Base-by-base conservation (phyloP, 2,797 vertebrate genomes). In the Arremon brunneinucha region DNA sequence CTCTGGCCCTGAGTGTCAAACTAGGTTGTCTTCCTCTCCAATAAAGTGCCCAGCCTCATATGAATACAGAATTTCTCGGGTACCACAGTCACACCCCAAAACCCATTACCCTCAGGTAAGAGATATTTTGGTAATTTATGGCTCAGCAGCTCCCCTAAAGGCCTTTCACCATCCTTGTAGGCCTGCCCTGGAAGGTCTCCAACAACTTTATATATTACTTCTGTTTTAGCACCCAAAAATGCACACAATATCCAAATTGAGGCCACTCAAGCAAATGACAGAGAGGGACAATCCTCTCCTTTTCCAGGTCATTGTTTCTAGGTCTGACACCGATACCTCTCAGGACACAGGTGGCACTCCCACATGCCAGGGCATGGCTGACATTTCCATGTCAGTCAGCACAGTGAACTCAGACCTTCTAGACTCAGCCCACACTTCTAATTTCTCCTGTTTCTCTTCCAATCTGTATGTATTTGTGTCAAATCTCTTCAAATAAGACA, bases 81-180 rank as follows among this genome's bases (percentile, higher is more conserved):
- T n/a, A 46, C 11, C 17, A 44, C 43, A 49, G 20, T 49, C 28
- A 46, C 1, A 0, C 1, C 6, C 18, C 3, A 0, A 57, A 89
- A 52, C 2, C 1, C 30, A 47, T 17, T 19, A 46, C 10, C 4
- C 49, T 60, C 47, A 44, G 20, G 18, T 65, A 44, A 56, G 23
- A 89, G 16, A 9, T 3, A 14, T 37, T 87, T 62, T 41, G 44
- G 15, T 63, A 69, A 57, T 35, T 37, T 23, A 65, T 27, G 32
- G 27, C 12, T 67, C n/a, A 35, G 53, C 28, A 28, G 12, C n/a
- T 59, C 35, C 11, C 43, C 11, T 65, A 21, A 56, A 74, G 30
- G 30, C 3, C 32, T 41, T 57, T 43, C 11, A 32, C 26, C 18
- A 35, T 26, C 14, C 17, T 74, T 7, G 5, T 43, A 57, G 17